Percentiles rank a stretch among this genome's conserved stretches.
Evolutionary conservation across 1,140 invertebrate species (phyloP).

Genomic region (Parasteatoda tepidariorum): DNA sequence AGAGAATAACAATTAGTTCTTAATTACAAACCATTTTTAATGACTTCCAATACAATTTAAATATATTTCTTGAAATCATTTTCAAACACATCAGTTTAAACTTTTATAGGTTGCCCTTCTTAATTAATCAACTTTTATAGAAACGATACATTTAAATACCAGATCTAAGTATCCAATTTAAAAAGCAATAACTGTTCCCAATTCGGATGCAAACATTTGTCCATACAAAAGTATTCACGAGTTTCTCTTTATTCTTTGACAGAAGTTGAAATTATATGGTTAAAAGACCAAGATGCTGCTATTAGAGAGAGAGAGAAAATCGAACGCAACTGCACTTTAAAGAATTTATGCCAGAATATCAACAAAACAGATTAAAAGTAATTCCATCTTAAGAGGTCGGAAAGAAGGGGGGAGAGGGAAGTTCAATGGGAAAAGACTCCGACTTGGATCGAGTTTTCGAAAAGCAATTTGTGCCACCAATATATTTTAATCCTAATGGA

Average conservation of each 20-base stretch:
- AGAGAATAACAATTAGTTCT: too few relatives aligned
- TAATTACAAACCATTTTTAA: too few relatives aligned
- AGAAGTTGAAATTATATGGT: neutral
- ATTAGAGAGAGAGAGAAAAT: neutral
- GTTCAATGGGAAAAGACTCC: neutral
- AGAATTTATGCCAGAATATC: conserved; percentile 18
- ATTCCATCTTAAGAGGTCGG: conserved; percentile 20
- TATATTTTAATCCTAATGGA: conserved; percentile 55
- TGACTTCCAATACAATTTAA: too few relatives aligned
- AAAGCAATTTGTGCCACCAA: conserved; percentile 49
- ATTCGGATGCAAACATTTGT: too few relatives aligned
- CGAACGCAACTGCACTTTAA: neutral
- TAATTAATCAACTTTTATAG: too few relatives aligned
- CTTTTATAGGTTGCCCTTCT: too few relatives aligned
- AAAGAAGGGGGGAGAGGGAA: neutral
- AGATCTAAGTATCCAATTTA: too few relatives aligned
- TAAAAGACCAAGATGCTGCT: neutral
- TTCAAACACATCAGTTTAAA: too few relatives aligned
- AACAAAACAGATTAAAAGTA: conserved; percentile 56
- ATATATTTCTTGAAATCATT: too few relatives aligned
- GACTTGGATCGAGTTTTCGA: conserved; percentile 26
- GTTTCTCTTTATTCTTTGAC: neutral
- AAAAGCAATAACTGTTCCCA: too few relatives aligned
- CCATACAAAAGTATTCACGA: neutral
- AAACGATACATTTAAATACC: too few relatives aligned